These are phyloP conservation scores for Punctoribates punctum DNA, from an alignment of 2,888 invertebrate genomes.

Conservation along the genomic window DNA sequence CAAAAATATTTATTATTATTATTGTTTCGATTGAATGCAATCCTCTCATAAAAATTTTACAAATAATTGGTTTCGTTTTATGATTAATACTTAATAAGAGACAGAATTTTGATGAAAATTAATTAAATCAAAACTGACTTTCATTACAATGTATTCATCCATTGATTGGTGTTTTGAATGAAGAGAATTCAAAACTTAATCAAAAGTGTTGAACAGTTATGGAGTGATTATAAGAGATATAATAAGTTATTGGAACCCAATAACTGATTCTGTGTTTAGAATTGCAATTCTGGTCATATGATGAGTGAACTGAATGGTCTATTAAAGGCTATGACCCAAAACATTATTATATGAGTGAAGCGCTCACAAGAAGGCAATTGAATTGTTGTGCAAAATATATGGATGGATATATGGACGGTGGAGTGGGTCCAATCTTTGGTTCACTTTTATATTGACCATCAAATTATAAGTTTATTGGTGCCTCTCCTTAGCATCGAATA, in stretches of 20 bases:
- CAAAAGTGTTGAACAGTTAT: too few species aligned
- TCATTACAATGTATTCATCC: too few species aligned
- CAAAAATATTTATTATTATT: too few species aligned
- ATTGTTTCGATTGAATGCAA: too few species aligned
- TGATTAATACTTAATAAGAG: too few species aligned
- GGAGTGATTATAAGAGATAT: background rate
- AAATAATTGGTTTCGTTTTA: too few species aligned
- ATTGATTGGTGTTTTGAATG: too few species aligned
- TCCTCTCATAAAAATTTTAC: too few species aligned
- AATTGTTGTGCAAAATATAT: slow-evolving; percentile 10
- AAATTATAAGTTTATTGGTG: slow-evolving; percentile 35
- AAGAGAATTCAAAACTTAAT: too few species aligned
- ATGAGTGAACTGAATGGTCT: slow-evolving; percentile 10
- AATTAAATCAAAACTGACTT: too few species aligned
- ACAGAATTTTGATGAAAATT: too few species aligned
- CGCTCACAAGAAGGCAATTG: background rate
- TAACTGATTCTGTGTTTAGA: background rate
- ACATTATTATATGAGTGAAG: slow-evolving; percentile 25
- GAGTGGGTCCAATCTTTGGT: background rate
- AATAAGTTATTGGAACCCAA: background rate
- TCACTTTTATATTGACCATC: slow-evolving; percentile 32
- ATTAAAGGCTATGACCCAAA: slow-evolving; percentile 30
- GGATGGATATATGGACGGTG: too few species aligned
- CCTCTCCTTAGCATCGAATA: slow-evolving; percentile 13
- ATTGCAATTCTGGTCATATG: background rate